phyloP scores from a whole-genome alignment of 2,888 invertebrate species.

The Zhuqinia jingwanae region DNA sequence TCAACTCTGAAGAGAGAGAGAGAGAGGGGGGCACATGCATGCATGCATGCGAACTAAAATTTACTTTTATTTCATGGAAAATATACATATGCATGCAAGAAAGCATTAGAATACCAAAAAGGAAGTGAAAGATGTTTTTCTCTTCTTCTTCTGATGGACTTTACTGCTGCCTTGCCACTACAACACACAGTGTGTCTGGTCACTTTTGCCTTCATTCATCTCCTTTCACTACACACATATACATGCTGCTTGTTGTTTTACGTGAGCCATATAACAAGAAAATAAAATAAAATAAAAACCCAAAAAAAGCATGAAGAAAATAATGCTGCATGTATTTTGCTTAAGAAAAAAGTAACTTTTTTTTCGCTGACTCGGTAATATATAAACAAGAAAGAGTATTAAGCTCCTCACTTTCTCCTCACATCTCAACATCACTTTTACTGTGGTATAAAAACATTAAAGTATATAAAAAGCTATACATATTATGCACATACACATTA shows the following conservation, averaged over 20 bases:
- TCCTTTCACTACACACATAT: slow-evolving; percentile 38
- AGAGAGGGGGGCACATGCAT: slow-evolving; percentile 23
- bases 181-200: slow-evolving; percentile 45
- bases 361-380: slow-evolving; percentile 70
- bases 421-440: slow-evolving; percentile 71
- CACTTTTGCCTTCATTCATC: slow-evolving; percentile 68
- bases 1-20: slow-evolving; percentile 24
- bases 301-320: slow-evolving; percentile 67
- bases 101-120: slow-evolving; percentile 73
- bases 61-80: slow-evolving; percentile 72
- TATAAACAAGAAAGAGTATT: slow-evolving; percentile 66
- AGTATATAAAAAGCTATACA: slow-evolving; percentile 20
- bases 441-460: slow-evolving; percentile 28
- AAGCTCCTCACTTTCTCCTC: slow-evolving; percentile 58
- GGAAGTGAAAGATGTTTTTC: slow-evolving; percentile 56
- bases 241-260: slow-evolving; percentile 63
- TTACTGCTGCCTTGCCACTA: slow-evolving; percentile 24
- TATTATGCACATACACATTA: slow-evolving; percentile 1
- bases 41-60: slow-evolving; percentile 66
- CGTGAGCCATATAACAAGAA: slow-evolving; percentile 41
- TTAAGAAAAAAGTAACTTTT: slow-evolving; percentile 66
- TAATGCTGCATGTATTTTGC: slow-evolving; percentile 63
- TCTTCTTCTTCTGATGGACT: slow-evolving; percentile 34
- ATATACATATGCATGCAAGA: slow-evolving; percentile 73
- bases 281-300: slow-evolving; percentile 54